These are phyloP conservation scores for Caenorhabditis elegans DNA, from an alignment of 1,140 invertebrate genomes.

Conservation along the genomic window WBcel235 BX284602.5:15174501-15175000, in stretches of 20 bases:
- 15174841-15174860: no score
- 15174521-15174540: background rate
- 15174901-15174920: no score
- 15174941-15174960: no score
- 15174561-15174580: background rate
- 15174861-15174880: no score
- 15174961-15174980: no score
- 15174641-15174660: slow-evolving; percentile 33
- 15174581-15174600: background rate
- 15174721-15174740: slow-evolving; percentile 31
- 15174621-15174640: slow-evolving; percentile 26
- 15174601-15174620: slow-evolving; percentile 37
- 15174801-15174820: no score
- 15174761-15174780: background rate
- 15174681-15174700: slow-evolving; percentile 22
- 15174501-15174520: slow-evolving; percentile 8
- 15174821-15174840: no score
- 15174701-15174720: slow-evolving; percentile 34
- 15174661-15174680: slow-evolving; percentile 19
- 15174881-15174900: no score
- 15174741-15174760: slow-evolving; percentile 40
- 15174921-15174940: no score
- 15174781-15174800: no score
- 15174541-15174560: background rate
- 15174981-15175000: no score